These are phyloP conservation scores for Puffinus mauretanicus DNA, from an alignment of 2,113 vertebrate species.

Conservation along the genomic window DNA sequence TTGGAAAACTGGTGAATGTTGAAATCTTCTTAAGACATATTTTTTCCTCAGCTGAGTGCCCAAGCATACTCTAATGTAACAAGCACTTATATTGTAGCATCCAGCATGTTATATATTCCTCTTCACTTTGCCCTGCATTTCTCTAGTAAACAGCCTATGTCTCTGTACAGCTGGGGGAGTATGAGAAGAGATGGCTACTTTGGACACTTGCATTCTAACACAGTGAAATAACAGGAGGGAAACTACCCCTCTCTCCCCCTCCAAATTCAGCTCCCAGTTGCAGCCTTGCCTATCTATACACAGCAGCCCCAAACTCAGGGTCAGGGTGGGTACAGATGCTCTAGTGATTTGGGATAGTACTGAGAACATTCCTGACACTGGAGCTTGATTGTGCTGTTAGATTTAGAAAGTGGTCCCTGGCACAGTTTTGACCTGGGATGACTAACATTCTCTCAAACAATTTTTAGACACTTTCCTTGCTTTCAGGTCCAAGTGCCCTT, in stretches of 20 bases:
- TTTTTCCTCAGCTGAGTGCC: background rate
- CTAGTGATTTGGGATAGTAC: background rate
- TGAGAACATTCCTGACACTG: background rate
- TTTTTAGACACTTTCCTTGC: slow-evolving; percentile 1
- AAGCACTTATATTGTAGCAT: background rate
- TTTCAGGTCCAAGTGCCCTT: slow-evolving; percentile 6
- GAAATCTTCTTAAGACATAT: background rate
- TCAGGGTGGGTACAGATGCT: background rate
- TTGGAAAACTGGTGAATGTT: background rate
- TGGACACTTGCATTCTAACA: background rate
- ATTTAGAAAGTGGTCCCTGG: background rate
- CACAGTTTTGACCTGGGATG: background rate
- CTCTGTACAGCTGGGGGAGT: background rate
- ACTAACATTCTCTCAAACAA: background rate
- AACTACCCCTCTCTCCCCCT: background rate
- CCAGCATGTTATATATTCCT: fast-evolving
- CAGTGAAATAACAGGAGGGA: background rate
- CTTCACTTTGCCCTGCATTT: background rate
- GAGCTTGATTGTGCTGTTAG: background rate
- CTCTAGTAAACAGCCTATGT: background rate
- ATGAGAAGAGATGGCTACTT: background rate
- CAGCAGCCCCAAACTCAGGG: background rate
- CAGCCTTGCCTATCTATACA: background rate
- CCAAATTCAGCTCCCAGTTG: background rate
- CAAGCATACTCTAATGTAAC: background rate